Evolutionary conservation across 2,797 vertebrate species (phyloP).

Genomic region (Brachymystax lenok): DNA sequence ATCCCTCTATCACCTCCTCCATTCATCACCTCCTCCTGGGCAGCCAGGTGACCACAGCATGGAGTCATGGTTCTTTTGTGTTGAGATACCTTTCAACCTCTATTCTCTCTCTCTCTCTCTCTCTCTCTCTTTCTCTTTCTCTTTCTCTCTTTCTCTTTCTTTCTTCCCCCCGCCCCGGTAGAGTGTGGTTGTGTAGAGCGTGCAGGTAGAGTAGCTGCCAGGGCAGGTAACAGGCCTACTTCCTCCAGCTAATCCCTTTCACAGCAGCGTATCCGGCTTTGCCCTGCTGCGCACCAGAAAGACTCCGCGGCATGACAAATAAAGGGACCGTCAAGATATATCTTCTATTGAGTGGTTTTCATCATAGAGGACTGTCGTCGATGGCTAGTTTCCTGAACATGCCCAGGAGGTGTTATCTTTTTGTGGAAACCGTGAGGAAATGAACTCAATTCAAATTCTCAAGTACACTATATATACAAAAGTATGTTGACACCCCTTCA

Average conservation of each 20-base stretch:
- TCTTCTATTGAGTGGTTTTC: neutral
- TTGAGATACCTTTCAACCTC: neutral
- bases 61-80: too few species aligned
- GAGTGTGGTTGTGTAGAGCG: too few species aligned
- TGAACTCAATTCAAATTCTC: too few species aligned
- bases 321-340: neutral
- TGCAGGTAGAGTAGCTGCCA: neutral
- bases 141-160: too few species aligned
- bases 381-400: neutral
- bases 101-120: neutral
- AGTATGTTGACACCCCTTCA: too few species aligned
- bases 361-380: neutral
- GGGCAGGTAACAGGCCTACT: neutral
- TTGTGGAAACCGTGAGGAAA: too few species aligned
- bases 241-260: constrained; percentile 30
- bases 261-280: constrained; percentile 18
- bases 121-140: neutral
- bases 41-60: neutral
- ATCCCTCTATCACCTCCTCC: too few species aligned
- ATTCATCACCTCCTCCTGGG: neutral
- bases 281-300: constrained; percentile 15
- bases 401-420: too few species aligned
- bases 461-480: too few species aligned
- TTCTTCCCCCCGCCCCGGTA: too few species aligned
- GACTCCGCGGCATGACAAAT: neutral